These are phyloP conservation scores for Eutolmus rufibarbis DNA, from an alignment of 2,888 invertebrate species.

Conservation along the genomic window DNA sequence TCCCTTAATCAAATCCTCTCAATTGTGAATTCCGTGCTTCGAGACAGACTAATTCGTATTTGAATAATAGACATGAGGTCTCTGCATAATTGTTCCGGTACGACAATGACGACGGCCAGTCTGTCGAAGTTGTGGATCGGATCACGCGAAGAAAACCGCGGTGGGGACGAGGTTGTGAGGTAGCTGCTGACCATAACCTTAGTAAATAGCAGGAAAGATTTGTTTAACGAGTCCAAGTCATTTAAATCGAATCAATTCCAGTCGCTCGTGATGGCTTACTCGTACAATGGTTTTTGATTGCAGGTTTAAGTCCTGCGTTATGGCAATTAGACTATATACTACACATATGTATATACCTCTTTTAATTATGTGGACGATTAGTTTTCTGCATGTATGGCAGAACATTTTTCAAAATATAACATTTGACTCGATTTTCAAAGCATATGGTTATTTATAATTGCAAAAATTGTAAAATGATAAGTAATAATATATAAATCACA, in stretches of 20 bases:
- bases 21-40: conserved; percentile 17
- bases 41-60: conserved; percentile 29
- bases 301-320: neutral
- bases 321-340: neutral
- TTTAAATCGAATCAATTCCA: conserved; percentile 30
- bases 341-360: too few species aligned
- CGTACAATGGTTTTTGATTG: neutral
- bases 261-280: neutral
- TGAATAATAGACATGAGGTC: conserved; percentile 20
- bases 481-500: too few species aligned
- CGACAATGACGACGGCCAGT: conserved; percentile 3
- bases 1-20: conserved; percentile 35
- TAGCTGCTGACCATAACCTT: conserved; percentile 10
- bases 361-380: too few species aligned
- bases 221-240: conserved; percentile 24
- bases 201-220: conserved; percentile 37
- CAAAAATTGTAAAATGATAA: too few species aligned
- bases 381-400: too few species aligned
- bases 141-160: neutral
- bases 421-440: too few species aligned
- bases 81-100: conserved; percentile 34
- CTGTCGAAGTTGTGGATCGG: conserved; percentile 2
- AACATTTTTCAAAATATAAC: too few species aligned
- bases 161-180: neutral
- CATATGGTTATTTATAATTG: too few species aligned